Percentiles rank a stretch among this genome's conserved stretches.
Evolutionary conservation across 1,140 invertebrate genomes (phyloP).

Genomic region (Aphaenogaster ashmeadi): DNA sequence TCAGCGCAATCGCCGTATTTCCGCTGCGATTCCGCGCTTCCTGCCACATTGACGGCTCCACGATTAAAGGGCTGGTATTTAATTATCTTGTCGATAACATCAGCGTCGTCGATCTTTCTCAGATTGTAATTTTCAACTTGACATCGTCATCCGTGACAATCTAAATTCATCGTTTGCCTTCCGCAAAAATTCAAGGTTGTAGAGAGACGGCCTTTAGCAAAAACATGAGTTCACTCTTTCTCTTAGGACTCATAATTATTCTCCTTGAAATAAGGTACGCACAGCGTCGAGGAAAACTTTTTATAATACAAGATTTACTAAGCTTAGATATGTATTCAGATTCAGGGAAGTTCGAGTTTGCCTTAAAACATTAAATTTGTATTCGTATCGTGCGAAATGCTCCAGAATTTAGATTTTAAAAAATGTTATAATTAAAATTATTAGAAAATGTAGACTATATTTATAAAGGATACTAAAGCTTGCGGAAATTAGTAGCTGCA

Average conservation of each 20-base stretch:
- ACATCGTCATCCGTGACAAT: background rate
- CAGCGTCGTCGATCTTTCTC: slow-evolving; percentile 6
- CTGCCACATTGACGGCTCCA: slow-evolving; percentile 52
- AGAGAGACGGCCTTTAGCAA: background rate
- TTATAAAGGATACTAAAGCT: background rate
- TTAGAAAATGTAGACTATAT: background rate
- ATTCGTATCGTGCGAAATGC: background rate
- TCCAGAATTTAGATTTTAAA: background rate
- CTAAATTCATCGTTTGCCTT: slow-evolving; percentile 8
- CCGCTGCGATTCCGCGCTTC: slow-evolving; percentile 67
- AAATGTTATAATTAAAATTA: background rate
- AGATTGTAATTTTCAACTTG: slow-evolving; percentile 13
- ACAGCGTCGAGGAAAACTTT: background rate
- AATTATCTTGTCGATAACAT: slow-evolving; percentile 32
- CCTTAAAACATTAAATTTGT: background rate
- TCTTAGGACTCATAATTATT: slow-evolving; percentile 14
- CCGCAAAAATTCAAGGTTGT: slow-evolving; percentile 8
- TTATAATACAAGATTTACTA: slow-evolving; percentile 20
- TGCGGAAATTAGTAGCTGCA: background rate
- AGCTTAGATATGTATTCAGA: background rate
- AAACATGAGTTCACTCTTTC: background rate
- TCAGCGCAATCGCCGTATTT: slow-evolving; percentile 65
- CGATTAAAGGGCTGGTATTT: slow-evolving; percentile 40
- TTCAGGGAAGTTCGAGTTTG: background rate
- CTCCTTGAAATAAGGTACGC: background rate